Conservation (phyloP, 2,888 invertebrate species). For the Erpobdella octoculata region DNA sequence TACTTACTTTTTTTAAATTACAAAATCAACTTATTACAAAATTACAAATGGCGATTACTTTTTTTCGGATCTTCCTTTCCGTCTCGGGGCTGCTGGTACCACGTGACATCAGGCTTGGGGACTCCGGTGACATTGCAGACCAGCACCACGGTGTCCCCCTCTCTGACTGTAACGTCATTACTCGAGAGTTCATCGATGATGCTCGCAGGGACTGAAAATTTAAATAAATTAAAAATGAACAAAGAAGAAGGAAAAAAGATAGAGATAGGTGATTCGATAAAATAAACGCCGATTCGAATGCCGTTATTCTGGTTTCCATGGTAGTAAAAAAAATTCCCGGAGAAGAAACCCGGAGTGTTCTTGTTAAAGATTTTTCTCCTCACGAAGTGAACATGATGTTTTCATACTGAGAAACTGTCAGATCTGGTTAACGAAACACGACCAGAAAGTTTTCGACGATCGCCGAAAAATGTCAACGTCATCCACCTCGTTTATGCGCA, state of each 20-base stretch:
- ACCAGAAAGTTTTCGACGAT: too few relatives aligned
- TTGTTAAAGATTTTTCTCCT: neutral
- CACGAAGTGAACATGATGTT: too few relatives aligned
- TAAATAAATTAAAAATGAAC: constrained; percentile 1
- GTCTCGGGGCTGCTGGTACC: constrained; percentile 56
- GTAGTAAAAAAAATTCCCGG: neutral
- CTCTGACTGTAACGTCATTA: constrained; percentile 73
- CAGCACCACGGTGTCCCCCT: constrained; percentile 85
- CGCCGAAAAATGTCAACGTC: too few relatives aligned
- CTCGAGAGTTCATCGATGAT: constrained; percentile 78
- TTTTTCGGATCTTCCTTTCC: too few relatives aligned
- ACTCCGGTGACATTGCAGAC: constrained; percentile 69
- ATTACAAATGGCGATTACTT: too few relatives aligned
- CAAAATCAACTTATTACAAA: too few relatives aligned
- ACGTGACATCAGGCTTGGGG: constrained; percentile 79
- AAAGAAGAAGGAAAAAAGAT: neutral
- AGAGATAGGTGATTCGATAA: neutral
- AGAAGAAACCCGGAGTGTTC: neutral
- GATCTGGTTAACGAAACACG: too few relatives aligned
- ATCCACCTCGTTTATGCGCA: too few relatives aligned
- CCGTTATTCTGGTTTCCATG: too few relatives aligned
- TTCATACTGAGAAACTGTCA: neutral
- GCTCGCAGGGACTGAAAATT: constrained; percentile 74
- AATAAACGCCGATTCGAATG: neutral
- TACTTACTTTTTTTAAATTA: too few relatives aligned